Evolutionary conservation across 2,113 vertebrate genomes (phyloP).

Genomic region (Rhizomys pruinosus): DNA sequence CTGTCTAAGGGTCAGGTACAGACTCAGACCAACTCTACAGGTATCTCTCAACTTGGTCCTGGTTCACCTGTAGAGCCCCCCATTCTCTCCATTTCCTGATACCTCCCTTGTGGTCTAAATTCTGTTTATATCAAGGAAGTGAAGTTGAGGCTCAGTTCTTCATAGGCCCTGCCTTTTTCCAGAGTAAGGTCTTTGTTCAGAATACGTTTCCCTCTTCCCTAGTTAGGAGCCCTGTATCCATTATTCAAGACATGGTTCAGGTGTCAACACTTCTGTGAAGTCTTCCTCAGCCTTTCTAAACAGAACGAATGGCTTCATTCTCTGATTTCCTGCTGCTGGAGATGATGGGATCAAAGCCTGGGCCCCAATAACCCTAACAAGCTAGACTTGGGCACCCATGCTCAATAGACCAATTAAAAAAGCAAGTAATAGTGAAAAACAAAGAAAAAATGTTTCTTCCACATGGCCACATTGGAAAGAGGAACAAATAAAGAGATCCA

Average conservation of each 20-base stretch:
- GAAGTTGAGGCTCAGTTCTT: background rate
- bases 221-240: background rate
- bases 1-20: background rate
- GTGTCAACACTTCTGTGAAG: background rate
- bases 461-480: background rate
- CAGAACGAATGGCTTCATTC: too few relatives aligned
- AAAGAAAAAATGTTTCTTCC: background rate
- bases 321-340: background rate
- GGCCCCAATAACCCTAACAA: background rate
- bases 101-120: background rate
- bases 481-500: background rate
- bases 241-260: background rate
- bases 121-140: too few relatives aligned
- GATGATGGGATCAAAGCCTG: background rate
- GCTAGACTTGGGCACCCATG: background rate
- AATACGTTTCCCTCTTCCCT: background rate
- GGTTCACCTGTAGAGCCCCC: background rate
- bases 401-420: background rate
- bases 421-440: background rate
- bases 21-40: background rate
- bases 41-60: background rate
- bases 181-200: background rate
- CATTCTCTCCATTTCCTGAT: fast-evolving
- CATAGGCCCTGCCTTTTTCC: background rate
- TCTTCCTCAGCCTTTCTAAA: background rate